A percentile compares a stretch with the other conserved stretches of the same genome.
Conservation (phyloP, 2,888 invertebrate species). For the Apamea epomidion region DNA sequence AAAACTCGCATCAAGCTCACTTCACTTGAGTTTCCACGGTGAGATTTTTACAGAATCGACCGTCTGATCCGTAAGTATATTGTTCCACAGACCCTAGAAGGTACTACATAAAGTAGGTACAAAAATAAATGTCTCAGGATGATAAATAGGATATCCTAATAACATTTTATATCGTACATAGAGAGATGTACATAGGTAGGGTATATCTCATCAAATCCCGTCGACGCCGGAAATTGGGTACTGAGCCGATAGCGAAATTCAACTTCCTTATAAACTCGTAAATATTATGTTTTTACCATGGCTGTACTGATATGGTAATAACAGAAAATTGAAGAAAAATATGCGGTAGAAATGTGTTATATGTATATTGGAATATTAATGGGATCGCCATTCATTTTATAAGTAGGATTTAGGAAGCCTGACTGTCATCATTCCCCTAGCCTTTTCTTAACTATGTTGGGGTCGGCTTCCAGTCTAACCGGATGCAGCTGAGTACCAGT, state of each 20-base stretch:
- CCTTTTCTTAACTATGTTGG: no score
- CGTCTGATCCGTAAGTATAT: neutral
- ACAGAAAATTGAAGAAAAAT: conserved; percentile 26
- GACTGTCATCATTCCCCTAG: no score
- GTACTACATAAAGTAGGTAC: neutral
- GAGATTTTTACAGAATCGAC: no score
- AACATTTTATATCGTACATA: conserved; percentile 16
- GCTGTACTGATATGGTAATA: conserved; percentile 1
- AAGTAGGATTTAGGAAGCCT: neutral
- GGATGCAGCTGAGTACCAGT: no score
- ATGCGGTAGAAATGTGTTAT: neutral
- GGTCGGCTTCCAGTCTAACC: no score
- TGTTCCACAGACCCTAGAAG: neutral
- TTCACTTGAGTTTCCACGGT: no score
- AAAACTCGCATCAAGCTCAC: no score
- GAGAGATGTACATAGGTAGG: conserved; percentile 14
- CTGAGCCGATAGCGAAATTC: conserved; percentile 34
- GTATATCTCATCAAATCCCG: conserved; percentile 27
- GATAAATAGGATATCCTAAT: conserved; percentile 41
- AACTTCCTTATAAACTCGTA: conserved; percentile 20
- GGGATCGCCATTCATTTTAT: neutral
- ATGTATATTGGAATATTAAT: neutral
- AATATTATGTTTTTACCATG: conserved; percentile 28
- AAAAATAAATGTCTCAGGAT: conserved; percentile 14
- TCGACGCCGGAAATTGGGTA: conserved; percentile 52